A percentile compares a stretch with the other conserved stretches of the same genome.
phyloP scores from a whole-genome alignment of 1,140 invertebrate genomes.

The Drosophila pandora region DNA sequence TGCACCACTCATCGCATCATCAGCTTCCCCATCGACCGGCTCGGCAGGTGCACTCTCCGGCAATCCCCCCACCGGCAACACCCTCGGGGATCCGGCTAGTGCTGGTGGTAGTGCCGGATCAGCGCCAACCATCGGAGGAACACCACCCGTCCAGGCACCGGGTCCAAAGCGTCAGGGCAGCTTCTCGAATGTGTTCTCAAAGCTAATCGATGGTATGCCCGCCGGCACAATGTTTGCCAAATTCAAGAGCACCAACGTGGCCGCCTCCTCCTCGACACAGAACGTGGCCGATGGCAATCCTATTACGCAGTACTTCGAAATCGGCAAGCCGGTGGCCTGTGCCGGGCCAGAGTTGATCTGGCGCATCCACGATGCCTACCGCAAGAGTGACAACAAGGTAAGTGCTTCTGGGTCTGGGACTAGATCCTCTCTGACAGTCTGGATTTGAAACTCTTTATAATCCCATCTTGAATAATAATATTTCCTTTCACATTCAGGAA shows the following conservation, averaged over 20 bases:
- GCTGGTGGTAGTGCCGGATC: conserved; percentile 46
- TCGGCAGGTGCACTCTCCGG: not conserved
- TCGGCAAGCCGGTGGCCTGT: conserved; percentile 93
- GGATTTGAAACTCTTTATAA: not conserved
- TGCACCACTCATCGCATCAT: conserved; percentile 50
- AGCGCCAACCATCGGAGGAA: conserved; percentile 63
- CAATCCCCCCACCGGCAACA: conserved; percentile 1
- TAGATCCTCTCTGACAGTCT: not conserved
- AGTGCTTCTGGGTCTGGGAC: conserved; percentile 67
- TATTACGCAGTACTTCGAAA: conserved; percentile 94
- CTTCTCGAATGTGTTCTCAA: conserved; percentile 83
- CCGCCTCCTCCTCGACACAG: conserved; percentile 83
- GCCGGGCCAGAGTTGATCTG: conserved; percentile 96
- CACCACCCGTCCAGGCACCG: conserved; percentile 25
- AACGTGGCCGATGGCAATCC: conserved; percentile 91
- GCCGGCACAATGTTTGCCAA: conserved; percentile 89
- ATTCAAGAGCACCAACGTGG: conserved; percentile 87
- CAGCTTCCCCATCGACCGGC: conserved; percentile 10
- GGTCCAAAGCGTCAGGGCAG: conserved; percentile 77
- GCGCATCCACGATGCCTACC: conserved; percentile 95
- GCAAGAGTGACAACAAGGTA: conserved; percentile 96
- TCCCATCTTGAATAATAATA: not conserved
- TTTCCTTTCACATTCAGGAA: conserved; percentile 89
- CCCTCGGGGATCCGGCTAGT: not conserved
- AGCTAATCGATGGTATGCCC: conserved; percentile 84